Conservation (phyloP, 1,140 invertebrate genomes). For the Drosophila persimilis region DNA sequence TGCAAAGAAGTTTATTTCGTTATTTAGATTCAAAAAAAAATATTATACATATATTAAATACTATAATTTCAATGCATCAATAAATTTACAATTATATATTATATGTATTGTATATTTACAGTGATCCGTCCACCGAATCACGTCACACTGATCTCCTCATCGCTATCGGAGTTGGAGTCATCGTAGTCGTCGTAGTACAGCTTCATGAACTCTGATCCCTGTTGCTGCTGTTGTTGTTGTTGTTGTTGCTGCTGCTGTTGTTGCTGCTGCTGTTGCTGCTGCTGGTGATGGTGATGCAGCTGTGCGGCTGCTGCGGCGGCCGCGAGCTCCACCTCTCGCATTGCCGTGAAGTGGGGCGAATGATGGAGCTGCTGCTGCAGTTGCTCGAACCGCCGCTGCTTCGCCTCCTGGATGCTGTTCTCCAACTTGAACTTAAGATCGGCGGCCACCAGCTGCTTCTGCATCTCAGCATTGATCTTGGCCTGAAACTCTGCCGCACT, state of each 20-base stretch:
- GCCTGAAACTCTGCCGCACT: slow-evolving; percentile 72
- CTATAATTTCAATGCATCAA: slow-evolving; percentile 56
- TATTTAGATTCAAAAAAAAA: slow-evolving; percentile 80
- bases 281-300: slow-evolving; percentile 75
- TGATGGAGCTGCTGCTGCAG: slow-evolving; percentile 82
- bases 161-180: slow-evolving; percentile 89
- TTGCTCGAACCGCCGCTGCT: slow-evolving; percentile 79
- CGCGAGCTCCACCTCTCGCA: slow-evolving; percentile 69
- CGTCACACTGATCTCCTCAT: slow-evolving; percentile 92
- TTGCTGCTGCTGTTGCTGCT: slow-evolving; percentile 56
- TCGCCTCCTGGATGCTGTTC: slow-evolving; percentile 68
- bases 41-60: slow-evolving; percentile 68
- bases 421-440: slow-evolving; percentile 80
- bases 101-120: slow-evolving; percentile 71
- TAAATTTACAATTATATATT: slow-evolving; percentile 66
- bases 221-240: slow-evolving; percentile 35
- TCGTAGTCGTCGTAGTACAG: slow-evolving; percentile 86
- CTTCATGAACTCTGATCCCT: slow-evolving; percentile 84
- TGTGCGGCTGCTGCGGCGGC: slow-evolving; percentile 70
- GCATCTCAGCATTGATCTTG: slow-evolving; percentile 82
- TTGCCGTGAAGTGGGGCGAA: slow-evolving; percentile 74
- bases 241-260: slow-evolving; percentile 49
- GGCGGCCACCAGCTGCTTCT: slow-evolving; percentile 77
- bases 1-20: slow-evolving; percentile 74
- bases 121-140: slow-evolving; percentile 84